Base-by-base conservation (phyloP, 2,888 invertebrate genomes). In the Branchellion lobata region DNA sequence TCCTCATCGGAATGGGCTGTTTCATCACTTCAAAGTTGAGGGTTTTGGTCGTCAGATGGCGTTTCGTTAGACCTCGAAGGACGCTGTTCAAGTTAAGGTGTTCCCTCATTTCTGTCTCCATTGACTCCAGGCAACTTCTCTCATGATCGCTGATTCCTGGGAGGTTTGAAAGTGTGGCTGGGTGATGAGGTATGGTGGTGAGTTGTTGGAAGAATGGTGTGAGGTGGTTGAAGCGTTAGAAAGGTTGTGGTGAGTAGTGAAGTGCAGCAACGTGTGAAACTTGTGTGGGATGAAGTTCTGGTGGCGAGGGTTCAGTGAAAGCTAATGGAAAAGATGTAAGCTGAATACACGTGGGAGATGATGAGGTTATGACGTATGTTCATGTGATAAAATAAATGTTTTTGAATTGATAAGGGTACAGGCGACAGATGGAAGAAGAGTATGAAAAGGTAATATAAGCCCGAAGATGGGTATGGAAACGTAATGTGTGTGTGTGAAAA, bases 21-120 rank as follows among this genome's bases (percentile, higher is more conserved):
- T 83, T 83, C 83, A 82, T 81, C 21, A 83, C 82, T 71, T 83
- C 83, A 65, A 82, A 83, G 78, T 80, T 80, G 11, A 83, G 69
- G 1, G 83, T 83, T 57, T 80, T 83, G 2, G 83, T 83, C 72
- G 83, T 80, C 21, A 83, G 53, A 27, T 73, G 51, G 33, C 79
- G 80, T 40, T 80, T 79, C 27, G 81, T 65, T 11, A 83, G 79
- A 21, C 81, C 82, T 29, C 83, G 68, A 1, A 83, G 81, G 29
- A 82, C 80, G 57, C 82, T 81, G 75, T 81, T 81, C 40, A 83
- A 33, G 31, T 83, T 82, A 8, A 83, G 29, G 21, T 69, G 51
- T 1, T 80, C 80, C 65, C 27, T 51, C 61, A 83, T 75, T 40
- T 79, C 68, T 27, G 75, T 68, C 40, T 72, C 81, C 81, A 80